phyloP scores from a whole-genome alignment of 2,888 invertebrate genomes.

The Gisinianus flammeolus region DNA sequence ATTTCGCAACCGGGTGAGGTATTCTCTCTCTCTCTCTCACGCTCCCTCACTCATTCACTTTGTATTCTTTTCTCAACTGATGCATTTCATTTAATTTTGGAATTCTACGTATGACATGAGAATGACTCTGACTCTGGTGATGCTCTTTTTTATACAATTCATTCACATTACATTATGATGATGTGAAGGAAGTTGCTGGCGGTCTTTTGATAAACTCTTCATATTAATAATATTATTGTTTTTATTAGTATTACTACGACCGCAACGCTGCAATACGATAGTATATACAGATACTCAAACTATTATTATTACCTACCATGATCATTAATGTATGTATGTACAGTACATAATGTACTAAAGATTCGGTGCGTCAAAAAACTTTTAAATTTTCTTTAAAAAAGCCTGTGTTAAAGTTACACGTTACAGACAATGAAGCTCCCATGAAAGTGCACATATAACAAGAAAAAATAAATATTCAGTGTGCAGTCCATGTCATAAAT shows the following conservation, averaged over 20 bases:
- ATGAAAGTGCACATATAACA: not conserved
- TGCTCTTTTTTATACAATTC: no score
- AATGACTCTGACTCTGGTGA: no score
- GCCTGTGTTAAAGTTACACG: no score
- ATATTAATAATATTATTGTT: not conserved
- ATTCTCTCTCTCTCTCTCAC: not conserved
- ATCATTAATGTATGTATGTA: not conserved
- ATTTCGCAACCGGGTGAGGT: slow-evolving; percentile 29
- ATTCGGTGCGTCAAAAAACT: not conserved
- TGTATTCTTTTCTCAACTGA: not conserved
- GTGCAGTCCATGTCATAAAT: slow-evolving; percentile 30
- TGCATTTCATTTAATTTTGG: not conserved
- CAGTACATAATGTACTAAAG: not conserved
- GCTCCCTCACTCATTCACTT: not conserved
- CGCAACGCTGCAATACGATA: no score
- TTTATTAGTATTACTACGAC: not conserved
- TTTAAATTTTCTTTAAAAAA: not conserved
- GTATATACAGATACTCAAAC: not conserved
- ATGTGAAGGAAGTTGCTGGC: not conserved
- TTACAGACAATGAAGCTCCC: no score
- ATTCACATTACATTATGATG: no score
- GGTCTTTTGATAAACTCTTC: slow-evolving; percentile 9
- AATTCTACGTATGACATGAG: no score
- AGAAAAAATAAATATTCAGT: slow-evolving; percentile 19
- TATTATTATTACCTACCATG: not conserved